Conservation (phyloP, 2,888 invertebrate species). For the Achlya flavicornis region DNA sequence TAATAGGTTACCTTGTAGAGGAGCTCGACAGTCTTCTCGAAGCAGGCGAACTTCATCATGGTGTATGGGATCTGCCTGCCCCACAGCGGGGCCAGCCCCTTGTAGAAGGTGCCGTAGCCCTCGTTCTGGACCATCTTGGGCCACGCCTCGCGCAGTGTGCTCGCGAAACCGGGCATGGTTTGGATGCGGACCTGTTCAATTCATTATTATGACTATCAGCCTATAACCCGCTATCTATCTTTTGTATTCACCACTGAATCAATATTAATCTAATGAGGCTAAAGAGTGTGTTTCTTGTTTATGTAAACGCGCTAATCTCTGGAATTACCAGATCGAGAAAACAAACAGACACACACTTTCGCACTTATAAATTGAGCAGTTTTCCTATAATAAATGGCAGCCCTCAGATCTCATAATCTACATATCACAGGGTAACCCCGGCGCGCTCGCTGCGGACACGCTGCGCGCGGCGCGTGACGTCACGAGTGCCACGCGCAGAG, state of each 20-base stretch:
- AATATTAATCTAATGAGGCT: too few species aligned
- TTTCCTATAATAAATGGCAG: constrained; percentile 15
- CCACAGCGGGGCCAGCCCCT: constrained; percentile 98
- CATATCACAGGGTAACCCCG: constrained; percentile 40
- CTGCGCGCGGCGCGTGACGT: constrained; percentile 31
- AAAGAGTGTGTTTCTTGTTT: too few species aligned
- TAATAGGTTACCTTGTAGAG: constrained; percentile 87
- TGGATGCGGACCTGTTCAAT: constrained; percentile 93
- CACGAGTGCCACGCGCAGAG: background rate
- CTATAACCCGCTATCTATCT: background rate
- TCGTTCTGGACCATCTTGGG: constrained; percentile 96
- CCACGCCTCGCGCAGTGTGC: constrained; percentile 93
- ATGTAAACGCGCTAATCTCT: too few species aligned
- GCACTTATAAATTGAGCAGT: too few species aligned
- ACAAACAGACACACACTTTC: too few species aligned
- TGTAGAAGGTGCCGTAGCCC: constrained; percentile 96
- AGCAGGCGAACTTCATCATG: constrained; percentile 99
- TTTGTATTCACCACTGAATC: background rate
- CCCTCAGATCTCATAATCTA: constrained; percentile 63
- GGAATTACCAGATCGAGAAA: too few species aligned
- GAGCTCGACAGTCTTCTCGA: constrained; percentile 97
- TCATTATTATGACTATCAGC: background rate
- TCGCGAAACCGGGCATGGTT: constrained; percentile 96
- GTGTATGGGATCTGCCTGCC: constrained; percentile 99
- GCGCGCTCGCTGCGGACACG: constrained; percentile 28